Conservation (phyloP, 2,797 vertebrate genomes). For the Cercopithecus mitis region DNA sequence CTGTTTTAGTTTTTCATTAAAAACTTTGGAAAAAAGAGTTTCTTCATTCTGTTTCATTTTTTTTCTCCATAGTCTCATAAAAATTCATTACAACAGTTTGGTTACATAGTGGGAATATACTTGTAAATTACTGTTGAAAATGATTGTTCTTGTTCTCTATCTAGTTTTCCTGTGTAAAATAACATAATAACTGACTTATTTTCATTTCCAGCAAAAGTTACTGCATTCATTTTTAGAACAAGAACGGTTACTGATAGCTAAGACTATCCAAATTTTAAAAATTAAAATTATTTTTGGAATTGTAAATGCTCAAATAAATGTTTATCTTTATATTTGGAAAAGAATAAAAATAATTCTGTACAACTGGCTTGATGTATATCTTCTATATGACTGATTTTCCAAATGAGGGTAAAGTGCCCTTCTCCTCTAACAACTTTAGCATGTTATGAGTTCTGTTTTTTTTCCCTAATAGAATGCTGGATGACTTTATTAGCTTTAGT, state of each 20-base stretch:
- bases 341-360: not conserved
- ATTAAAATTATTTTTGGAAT: conserved; percentile 22
- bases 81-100: not conserved
- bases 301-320: not conserved
- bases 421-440: not conserved
- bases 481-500: not conserved
- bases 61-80: not conserved
- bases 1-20: not conserved
- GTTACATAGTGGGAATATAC: not conserved
- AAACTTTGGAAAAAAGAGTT: not conserved
- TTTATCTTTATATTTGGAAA: not conserved
- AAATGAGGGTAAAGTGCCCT: not conserved
- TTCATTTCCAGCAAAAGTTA: not conserved
- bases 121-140: not conserved
- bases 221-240: not conserved
- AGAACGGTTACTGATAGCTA: not conserved
- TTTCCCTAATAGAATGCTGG: not conserved
- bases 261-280: not conserved
- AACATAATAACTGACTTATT: not conserved
- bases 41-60: conserved; percentile 5
- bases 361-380: not conserved
- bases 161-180: not conserved
- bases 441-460: not conserved
- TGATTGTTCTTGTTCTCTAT: not conserved
- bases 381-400: not conserved